These are phyloP conservation scores for Neosalanx taihuensis DNA, from an alignment of 2,797 vertebrate genomes.

Conservation along the genomic window DNA sequence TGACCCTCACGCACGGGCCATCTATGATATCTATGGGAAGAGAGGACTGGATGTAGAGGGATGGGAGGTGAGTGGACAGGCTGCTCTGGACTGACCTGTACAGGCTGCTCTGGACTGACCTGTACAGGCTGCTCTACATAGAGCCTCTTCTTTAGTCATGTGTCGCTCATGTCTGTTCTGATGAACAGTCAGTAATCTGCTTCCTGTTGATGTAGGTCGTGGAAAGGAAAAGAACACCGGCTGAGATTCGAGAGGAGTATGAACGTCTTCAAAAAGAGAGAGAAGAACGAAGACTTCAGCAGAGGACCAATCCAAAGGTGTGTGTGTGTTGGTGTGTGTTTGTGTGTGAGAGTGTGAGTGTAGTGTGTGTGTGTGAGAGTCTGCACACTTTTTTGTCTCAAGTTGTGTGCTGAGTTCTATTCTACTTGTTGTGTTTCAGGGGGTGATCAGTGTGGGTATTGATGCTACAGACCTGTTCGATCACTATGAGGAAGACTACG, in stretches of 20 bases:
- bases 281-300: constrained; percentile 91
- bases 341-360: neutral
- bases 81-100: neutral
- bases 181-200: constrained; percentile 16
- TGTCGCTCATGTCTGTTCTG: neutral
- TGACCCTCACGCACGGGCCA: constrained; percentile 94
- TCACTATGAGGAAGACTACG: constrained; percentile 93
- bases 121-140: neutral
- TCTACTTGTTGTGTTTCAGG: constrained; percentile 71
- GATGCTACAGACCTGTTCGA: constrained; percentile 98
- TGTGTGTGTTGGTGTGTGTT: neutral
- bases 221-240: constrained; percentile 90
- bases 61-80: constrained; percentile 88
- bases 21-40: constrained; percentile 98
- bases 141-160: neutral
- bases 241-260: constrained; percentile 95
- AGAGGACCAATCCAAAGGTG: constrained; percentile 98
- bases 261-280: constrained; percentile 93
- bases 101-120: no score
- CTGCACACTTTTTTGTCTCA: neutral
- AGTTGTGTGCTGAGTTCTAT: constrained; percentile 6
- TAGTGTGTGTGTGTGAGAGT: neutral
- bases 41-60: constrained; percentile 97
- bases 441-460: constrained; percentile 94
- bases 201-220: constrained; percentile 79